Conservation (phyloP, 2,888 invertebrate genomes). For the Drosophila lacicola region DNA sequence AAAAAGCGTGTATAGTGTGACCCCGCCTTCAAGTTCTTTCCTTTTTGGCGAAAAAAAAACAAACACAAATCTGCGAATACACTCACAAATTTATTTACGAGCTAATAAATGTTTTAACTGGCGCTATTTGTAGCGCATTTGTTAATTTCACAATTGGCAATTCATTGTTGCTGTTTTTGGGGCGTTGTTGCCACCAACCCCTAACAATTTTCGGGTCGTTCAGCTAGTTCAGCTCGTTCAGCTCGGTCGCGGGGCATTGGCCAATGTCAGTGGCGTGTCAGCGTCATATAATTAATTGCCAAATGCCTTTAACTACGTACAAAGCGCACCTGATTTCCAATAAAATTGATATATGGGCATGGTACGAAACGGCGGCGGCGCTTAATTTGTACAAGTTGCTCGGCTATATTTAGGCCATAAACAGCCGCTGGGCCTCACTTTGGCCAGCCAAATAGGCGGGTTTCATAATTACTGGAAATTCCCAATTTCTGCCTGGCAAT, state of each 20-base stretch:
- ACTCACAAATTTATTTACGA: conserved; percentile 60
- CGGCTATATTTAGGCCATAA: conserved; percentile 20
- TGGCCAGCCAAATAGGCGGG: conserved; percentile 3
- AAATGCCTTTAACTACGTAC: conserved; percentile 11
- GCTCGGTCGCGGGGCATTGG: conserved; percentile 30
- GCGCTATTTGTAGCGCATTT: conserved; percentile 32
- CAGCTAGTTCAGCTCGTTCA: background rate
- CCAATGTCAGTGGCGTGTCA: conserved; percentile 51
- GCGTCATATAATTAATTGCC: conserved; percentile 51
- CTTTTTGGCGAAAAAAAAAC: background rate
- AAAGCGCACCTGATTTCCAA: conserved; percentile 15
- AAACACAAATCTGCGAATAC: conserved; percentile 27
- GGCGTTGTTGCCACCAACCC: background rate
- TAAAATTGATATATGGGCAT: conserved; percentile 34
- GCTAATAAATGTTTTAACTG: conserved; percentile 70
- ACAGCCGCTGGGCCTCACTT: conserved; percentile 3
- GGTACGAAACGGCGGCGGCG: conserved; percentile 8
- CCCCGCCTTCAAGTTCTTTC: conserved; percentile 1
- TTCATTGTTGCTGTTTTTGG: conserved; percentile 2
- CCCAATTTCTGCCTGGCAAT: background rate
- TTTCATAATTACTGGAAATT: conserved; percentile 18
- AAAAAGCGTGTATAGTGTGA: background rate
- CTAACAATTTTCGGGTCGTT: background rate
- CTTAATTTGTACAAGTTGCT: conserved; percentile 28
- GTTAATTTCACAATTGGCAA: conserved; percentile 19